Conservation (phyloP, 64 coral and sea anemone species). For the Anthopleura sola region DNA sequence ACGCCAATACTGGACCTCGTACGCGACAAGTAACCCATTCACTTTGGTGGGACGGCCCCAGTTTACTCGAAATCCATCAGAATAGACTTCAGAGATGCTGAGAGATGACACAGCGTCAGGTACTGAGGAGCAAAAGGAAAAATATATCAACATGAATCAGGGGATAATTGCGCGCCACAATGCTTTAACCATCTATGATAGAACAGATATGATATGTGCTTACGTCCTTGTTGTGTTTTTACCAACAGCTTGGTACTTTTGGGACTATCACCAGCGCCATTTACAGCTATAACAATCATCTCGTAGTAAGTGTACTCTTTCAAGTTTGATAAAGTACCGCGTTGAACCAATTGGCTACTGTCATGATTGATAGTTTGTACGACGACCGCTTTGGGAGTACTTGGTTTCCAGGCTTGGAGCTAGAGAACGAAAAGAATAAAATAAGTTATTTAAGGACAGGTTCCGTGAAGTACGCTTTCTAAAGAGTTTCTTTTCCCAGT, state of each 20-base stretch:
- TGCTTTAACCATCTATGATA: too few relatives aligned
- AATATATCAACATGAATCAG: not conserved
- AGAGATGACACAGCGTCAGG: conserved; percentile 70
- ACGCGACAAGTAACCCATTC: conserved; percentile 68
- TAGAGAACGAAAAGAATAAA: not conserved
- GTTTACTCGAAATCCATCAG: conserved; percentile 70
- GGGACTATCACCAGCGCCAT: conserved; percentile 69
- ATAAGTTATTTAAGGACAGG: too few relatives aligned
- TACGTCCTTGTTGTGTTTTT: conserved; percentile 64
- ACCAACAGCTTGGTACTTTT: conserved; percentile 50
- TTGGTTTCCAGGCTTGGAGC: conserved; percentile 51
- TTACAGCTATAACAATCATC: conserved; percentile 56
- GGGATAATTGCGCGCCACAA: too few relatives aligned
- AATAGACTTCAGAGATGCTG: conserved; percentile 80
- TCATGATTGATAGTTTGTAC: conserved; percentile 28
- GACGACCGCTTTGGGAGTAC: conserved; percentile 8
- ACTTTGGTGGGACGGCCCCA: conserved; percentile 59
- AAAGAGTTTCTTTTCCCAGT: too few relatives aligned
- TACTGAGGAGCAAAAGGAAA: conserved; percentile 22
- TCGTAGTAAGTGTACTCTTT: conserved; percentile 79
- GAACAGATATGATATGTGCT: too few relatives aligned
- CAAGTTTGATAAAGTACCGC: conserved; percentile 43
- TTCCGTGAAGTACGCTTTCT: too few relatives aligned
- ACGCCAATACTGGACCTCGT: conserved; percentile 71
- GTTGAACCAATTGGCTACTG: conserved; percentile 29